Evolutionary conservation across 2,888 invertebrate species (phyloP).

Genomic region (Sphaerophoria taeniata): DNA sequence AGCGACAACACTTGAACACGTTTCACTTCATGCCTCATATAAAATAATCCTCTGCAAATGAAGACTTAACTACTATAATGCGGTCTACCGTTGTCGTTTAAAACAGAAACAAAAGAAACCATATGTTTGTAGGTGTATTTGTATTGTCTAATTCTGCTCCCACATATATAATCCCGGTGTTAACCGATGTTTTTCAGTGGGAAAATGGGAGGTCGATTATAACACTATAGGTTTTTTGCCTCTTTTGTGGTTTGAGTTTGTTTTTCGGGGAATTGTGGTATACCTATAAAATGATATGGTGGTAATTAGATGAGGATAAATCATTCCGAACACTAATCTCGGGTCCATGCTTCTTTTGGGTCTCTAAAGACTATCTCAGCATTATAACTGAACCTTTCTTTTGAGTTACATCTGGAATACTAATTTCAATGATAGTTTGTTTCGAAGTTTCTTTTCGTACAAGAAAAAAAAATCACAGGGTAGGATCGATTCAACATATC

Average conservation of each 20-base stretch:
- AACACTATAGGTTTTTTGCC: conserved; percentile 1
- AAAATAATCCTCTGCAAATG: conserved; percentile 37
- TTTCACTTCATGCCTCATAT: conserved; percentile 23
- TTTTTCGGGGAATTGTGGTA: conserved; percentile 21
- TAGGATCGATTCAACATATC: not conserved
- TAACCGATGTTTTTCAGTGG: conserved; percentile 34
- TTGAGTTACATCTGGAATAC: conserved; percentile 57
- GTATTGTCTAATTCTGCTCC: conserved; percentile 15
- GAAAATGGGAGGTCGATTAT: not conserved
- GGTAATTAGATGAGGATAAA: conserved; percentile 65
- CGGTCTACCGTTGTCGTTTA: not conserved
- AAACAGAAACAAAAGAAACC: not conserved
- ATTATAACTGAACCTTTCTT: not conserved
- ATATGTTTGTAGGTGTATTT: not conserved
- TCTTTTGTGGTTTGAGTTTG: conserved; percentile 4
- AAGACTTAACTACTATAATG: conserved; percentile 28
- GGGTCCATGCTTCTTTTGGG: conserved; percentile 15
- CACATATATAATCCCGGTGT: conserved; percentile 32
- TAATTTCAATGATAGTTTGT: conserved; percentile 48
- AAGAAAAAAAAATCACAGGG: not conserved
- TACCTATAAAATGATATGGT: conserved; percentile 55
- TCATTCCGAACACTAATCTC: conserved; percentile 37
- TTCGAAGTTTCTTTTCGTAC: not conserved
- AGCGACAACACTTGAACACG: conserved; percentile 32
- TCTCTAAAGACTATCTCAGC: conserved; percentile 29